Conservation (phyloP, 2,888 invertebrate species). For the Campoplex nolae region DNA sequence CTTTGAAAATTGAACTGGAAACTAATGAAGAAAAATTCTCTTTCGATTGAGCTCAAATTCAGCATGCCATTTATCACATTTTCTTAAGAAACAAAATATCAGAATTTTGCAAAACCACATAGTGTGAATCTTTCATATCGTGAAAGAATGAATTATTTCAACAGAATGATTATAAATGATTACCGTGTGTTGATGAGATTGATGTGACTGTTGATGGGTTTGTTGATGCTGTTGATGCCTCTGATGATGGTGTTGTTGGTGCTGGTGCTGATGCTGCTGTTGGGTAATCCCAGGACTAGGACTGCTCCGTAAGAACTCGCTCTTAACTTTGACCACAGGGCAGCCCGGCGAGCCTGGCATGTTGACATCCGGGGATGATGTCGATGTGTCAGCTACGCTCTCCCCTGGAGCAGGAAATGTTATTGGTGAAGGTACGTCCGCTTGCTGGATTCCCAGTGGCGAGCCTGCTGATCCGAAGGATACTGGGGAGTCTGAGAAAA, state of each 20-base stretch:
- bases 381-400: slow-evolving; percentile 96
- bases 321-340: slow-evolving; percentile 83
- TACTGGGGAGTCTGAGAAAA: slow-evolving; percentile 83
- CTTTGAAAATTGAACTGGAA: too few relatives aligned
- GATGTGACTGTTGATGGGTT: slow-evolving; percentile 44
- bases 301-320: slow-evolving; percentile 86
- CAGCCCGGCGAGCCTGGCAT: slow-evolving; percentile 92
- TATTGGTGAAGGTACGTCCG: slow-evolving; percentile 83
- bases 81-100: too few relatives aligned
- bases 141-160: background rate
- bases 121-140: too few relatives aligned
- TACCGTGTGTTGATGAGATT: slow-evolving; percentile 44
- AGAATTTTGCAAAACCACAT: too few relatives aligned
- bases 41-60: too few relatives aligned
- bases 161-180: background rate
- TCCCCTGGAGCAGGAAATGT: slow-evolving; percentile 89
- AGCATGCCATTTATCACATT: too few relatives aligned
- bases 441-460: slow-evolving; percentile 82
- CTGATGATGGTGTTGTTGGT: slow-evolving; percentile 73
- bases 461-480: slow-evolving; percentile 84
- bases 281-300: slow-evolving; percentile 86
- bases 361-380: slow-evolving; percentile 95
- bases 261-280: slow-evolving; percentile 77
- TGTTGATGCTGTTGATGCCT: slow-evolving; percentile 66
- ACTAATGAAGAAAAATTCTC: too few relatives aligned